Evolutionary conservation across 2,113 vertebrate genomes (phyloP), one percentile per base, ranked within the genome.

Genomic region (Pica pica): DNA sequence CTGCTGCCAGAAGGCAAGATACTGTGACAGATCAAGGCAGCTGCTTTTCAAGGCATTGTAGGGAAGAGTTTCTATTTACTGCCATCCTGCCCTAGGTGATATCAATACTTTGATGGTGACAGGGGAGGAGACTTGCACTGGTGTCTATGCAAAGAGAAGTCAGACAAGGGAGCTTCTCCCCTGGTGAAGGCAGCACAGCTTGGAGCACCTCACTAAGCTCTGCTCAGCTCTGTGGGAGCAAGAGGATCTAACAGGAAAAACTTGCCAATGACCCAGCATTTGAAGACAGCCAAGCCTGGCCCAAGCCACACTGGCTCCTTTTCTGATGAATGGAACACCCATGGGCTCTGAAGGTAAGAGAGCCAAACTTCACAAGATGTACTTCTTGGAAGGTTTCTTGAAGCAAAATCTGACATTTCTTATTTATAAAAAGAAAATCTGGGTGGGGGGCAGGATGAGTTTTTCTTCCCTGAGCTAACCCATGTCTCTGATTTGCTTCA

Each of bases 401-500:
- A 88, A 91, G 90, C 35, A 94, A 81, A 92, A 64, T 17, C 52
- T 85, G 83, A 59, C 53, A 81, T 93, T 92, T 88, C 47, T 78
- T 73, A 79, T 42, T 77, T 7, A 23, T 77, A 89, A 83, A 75
- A 56, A 23, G 52, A 46, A 27, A 31, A 21, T 4, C 3, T 16
- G 37, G 6, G 31, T 49, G 26, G 7, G 6, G 61, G 35, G n/a
- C 13, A 14, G n/a, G 50, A 33, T 73, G 47, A 15, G 5, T 46
- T 94, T 87, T 70, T 31, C 44, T 63, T 57, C 56, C 74, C 31
- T 41, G 61, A 93, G 89, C 35, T 89, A 26, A 89, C 74, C 50
- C 35, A 5, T 22, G 50, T 49, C 76, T 91, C 67, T 69, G 90
- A 90, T 96, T 82, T 91, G 87, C 95, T 97, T 90, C 76, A 74